Evolutionary conservation across 2,113 vertebrate species (phyloP).

Genomic region (Vidua chalybeata): DNA sequence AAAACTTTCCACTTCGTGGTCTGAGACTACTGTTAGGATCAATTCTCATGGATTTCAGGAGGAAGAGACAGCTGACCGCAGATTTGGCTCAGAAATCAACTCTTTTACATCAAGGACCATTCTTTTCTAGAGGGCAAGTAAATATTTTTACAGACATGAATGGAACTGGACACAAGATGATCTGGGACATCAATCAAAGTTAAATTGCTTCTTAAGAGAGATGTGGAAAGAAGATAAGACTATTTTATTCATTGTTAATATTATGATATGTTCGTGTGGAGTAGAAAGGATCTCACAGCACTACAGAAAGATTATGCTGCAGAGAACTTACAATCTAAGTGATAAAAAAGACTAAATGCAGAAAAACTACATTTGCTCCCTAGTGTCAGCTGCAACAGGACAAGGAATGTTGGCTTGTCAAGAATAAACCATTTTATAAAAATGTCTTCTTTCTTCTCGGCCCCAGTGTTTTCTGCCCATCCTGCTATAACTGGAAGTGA

Average conservation of each 20-base stretch:
- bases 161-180: neutral
- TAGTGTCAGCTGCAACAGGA: neutral
- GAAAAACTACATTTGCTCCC: neutral
- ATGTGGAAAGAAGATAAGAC: neutral
- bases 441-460: neutral
- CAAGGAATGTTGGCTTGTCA: neutral
- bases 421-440: neutral
- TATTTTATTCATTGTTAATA: neutral
- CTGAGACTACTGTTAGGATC: neutral
- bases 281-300: neutral
- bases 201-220: neutral
- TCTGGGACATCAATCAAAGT: neutral
- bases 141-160: slow-evolving; percentile 46
- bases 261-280: neutral
- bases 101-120: neutral
- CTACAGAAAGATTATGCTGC: neutral
- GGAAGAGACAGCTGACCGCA: slow-evolving; percentile 10
- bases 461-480: neutral
- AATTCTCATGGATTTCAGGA: slow-evolving; percentile 29
- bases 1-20: slow-evolving; percentile 5
- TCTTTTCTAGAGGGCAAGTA: slow-evolving; percentile 25
- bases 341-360: neutral
- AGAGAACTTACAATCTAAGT: neutral
- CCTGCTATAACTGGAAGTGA: neutral
- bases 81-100: slow-evolving; percentile 18